Evolutionary conservation across 1,140 invertebrate genomes (phyloP).

Genomic region (Heliothis subflexa): DNA sequence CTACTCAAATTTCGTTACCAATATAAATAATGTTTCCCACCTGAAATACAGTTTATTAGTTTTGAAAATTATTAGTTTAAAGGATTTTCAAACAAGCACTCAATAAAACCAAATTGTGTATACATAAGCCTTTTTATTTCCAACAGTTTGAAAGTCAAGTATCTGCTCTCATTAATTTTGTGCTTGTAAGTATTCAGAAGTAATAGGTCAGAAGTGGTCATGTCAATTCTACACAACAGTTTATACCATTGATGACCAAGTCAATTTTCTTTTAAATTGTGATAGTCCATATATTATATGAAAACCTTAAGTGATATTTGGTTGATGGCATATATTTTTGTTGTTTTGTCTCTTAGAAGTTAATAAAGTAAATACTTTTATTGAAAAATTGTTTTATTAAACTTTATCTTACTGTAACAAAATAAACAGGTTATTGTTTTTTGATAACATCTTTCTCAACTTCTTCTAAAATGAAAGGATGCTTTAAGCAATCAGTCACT

Average conservation of each 20-base stretch:
- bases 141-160: background rate
- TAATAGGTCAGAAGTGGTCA: constrained; percentile 14
- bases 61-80: background rate
- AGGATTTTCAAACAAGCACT: constrained; percentile 10
- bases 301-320: constrained; percentile 75
- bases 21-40: constrained; percentile 33
- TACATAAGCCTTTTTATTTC: constrained; percentile 26
- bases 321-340: constrained; percentile 81
- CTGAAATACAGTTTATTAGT: background rate
- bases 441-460: constrained; percentile 84
- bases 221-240: constrained; percentile 37
- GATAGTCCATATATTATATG: constrained; percentile 66
- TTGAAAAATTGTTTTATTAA: constrained; percentile 65
- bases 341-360: constrained; percentile 76
- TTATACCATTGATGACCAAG: constrained; percentile 29
- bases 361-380: constrained; percentile 79
- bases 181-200: constrained; percentile 25
- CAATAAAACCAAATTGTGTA: constrained; percentile 12
- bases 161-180: background rate
- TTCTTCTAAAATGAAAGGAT: constrained; percentile 98
- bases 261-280: constrained; percentile 73
- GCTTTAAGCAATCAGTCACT: constrained; percentile 96
- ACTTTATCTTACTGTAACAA: constrained; percentile 41
- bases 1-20: constrained; percentile 29
- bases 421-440: constrained; percentile 47